Conservation (phyloP, 2,113 vertebrate genomes). For the Percina caprodes region DNA sequence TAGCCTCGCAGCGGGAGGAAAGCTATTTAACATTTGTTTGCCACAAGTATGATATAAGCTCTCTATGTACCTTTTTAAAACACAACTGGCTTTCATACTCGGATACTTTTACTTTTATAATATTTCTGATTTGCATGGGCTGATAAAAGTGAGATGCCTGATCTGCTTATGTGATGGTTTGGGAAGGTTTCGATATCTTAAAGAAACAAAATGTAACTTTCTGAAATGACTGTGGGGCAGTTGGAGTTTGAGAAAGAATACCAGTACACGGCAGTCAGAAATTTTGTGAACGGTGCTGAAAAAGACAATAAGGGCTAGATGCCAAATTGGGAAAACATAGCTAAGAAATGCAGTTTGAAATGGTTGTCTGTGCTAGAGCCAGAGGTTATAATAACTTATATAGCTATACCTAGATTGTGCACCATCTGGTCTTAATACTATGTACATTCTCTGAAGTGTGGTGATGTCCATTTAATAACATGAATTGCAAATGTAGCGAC, state of each 20-base stretch:
- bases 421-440: background rate
- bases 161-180: background rate
- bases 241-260: conserved; percentile 3
- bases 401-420: background rate
- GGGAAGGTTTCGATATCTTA: background rate
- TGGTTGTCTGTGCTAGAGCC: background rate
- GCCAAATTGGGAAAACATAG: conserved; percentile 1
- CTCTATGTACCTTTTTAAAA: conserved; percentile 1
- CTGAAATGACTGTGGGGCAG: background rate
- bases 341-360: background rate
- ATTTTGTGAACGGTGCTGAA: conserved; percentile 5
- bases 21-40: conserved; percentile 51
- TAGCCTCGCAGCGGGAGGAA: conserved; percentile 20
- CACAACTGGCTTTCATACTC: background rate
- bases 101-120: background rate
- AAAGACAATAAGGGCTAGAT: background rate
- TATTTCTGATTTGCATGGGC: background rate
- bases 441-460: background rate
- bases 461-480: background rate
- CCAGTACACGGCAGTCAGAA: background rate
- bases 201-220: background rate
- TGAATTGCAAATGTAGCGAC: conserved; percentile 7
- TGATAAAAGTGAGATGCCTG: background rate
- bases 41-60: conserved; percentile 20
- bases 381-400: background rate